These are phyloP conservation scores for Ips nitidus DNA, from an alignment of 1,140 invertebrate species.

Conservation along the genomic window DNA sequence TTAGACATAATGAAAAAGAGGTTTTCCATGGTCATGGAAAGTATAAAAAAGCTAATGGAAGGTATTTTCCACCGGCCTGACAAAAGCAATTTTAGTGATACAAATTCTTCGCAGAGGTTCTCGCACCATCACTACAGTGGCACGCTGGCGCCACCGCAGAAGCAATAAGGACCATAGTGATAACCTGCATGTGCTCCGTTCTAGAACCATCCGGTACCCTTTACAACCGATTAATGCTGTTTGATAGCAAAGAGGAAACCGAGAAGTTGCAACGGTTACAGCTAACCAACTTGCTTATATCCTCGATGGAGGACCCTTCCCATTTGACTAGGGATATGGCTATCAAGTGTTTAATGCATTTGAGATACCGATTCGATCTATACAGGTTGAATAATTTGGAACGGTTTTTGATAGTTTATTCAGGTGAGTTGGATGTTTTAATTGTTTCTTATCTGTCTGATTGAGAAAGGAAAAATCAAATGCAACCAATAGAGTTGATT, in stretches of 20 bases:
- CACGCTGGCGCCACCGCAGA: constrained; percentile 77
- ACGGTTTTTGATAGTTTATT: constrained; percentile 5
- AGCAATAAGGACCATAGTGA: constrained; percentile 75
- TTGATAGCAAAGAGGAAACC: background rate
- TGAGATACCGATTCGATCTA: background rate
- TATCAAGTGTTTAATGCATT: background rate
- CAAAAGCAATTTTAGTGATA: background rate
- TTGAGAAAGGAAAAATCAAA: background rate
- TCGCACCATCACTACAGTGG: constrained; percentile 79
- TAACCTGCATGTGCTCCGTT: constrained; percentile 67
- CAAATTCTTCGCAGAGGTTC: constrained; percentile 58
- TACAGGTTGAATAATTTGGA: background rate
- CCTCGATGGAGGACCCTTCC: background rate
- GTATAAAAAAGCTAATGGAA: background rate
- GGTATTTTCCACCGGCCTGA: background rate
- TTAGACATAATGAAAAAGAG: background rate
- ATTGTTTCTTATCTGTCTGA: background rate
- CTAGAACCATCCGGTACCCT: constrained; percentile 27
- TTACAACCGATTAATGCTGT: too few species aligned
- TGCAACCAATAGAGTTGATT: too few species aligned
- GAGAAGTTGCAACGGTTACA: background rate
- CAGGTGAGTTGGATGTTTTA: background rate
- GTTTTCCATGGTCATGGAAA: background rate
- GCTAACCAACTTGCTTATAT: background rate
- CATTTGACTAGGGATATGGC: background rate